A percentile compares a stretch with the other conserved stretches of the same genome.
These are phyloP conservation scores for Rhabdomys dilectus DNA, from an alignment of 2,113 vertebrate species.

Conservation along the genomic window DNA sequence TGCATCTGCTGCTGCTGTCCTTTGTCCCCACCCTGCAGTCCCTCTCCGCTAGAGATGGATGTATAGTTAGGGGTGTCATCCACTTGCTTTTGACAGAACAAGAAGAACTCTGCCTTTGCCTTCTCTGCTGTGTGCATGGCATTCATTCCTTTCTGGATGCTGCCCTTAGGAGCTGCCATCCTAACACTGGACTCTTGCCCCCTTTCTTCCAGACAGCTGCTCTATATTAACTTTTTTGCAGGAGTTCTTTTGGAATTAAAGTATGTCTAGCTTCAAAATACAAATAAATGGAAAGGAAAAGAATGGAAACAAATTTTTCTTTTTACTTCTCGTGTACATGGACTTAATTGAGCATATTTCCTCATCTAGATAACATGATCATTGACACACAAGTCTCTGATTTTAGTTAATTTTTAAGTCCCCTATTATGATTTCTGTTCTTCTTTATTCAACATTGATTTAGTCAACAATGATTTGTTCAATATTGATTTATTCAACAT, in stretches of 20 bases:
- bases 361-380: background rate
- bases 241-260: background rate
- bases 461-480: background rate
- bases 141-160: background rate
- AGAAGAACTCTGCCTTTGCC: background rate
- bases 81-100: background rate
- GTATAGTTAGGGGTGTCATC: background rate
- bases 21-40: background rate
- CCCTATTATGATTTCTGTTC: background rate
- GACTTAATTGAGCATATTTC: background rate
- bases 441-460: background rate
- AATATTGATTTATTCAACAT: too few relatives aligned
- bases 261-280: background rate
- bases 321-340: background rate
- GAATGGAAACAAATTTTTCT: background rate
- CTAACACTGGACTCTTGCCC: background rate
- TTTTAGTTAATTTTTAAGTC: constrained; percentile 16
- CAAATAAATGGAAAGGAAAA: background rate
- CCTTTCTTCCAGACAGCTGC: background rate
- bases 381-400: background rate
- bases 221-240: background rate
- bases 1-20: too few relatives aligned
- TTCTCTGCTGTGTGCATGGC: background rate
- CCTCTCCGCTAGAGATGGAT: background rate
- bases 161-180: background rate